These are phyloP conservation scores for Zaprionus davidi DNA, from an alignment of 1,140 invertebrate genomes.

Conservation along the genomic window DNA sequence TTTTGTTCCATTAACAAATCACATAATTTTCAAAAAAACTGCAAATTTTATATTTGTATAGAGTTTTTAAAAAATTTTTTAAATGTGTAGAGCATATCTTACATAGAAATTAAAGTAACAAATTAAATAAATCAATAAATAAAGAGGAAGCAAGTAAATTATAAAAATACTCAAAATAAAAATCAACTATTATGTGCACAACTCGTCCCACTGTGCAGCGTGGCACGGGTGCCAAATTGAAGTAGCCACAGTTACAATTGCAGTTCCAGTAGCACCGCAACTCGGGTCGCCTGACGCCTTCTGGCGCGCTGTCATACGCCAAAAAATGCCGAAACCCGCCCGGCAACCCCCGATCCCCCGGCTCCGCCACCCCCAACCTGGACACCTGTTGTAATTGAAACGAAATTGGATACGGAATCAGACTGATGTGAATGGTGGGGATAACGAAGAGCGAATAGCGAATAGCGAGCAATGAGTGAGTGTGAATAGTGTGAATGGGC, in stretches of 20 bases:
- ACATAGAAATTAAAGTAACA: no score
- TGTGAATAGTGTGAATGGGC: background rate
- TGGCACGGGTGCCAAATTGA: conserved; percentile 3
- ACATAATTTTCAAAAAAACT: no score
- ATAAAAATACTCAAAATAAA: background rate
- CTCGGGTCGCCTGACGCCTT: conserved; percentile 44
- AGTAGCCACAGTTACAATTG: conserved; percentile 24
- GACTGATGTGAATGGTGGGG: conserved; percentile 3
- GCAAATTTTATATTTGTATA: no score
- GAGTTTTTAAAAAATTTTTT: no score
- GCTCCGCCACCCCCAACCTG: conserved; percentile 9
- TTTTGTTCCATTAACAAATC: no score
- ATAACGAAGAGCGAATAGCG: background rate
- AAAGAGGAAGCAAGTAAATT: no score
- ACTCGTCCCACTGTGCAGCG: conserved; percentile 28
- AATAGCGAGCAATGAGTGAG: background rate
- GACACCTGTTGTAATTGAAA: conserved; percentile 51
- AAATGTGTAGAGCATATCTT: no score
- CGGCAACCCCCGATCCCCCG: background rate
- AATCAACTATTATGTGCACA: background rate
- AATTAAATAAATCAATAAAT: no score
- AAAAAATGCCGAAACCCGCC: conserved; percentile 53
- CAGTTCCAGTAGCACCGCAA: conserved; percentile 40
- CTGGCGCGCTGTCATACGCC: conserved; percentile 50
- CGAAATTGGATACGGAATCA: conserved; percentile 50